Evolutionary conservation across 2,888 invertebrate genomes (phyloP).

Genomic region (Stegana nigrithorax): DNA sequence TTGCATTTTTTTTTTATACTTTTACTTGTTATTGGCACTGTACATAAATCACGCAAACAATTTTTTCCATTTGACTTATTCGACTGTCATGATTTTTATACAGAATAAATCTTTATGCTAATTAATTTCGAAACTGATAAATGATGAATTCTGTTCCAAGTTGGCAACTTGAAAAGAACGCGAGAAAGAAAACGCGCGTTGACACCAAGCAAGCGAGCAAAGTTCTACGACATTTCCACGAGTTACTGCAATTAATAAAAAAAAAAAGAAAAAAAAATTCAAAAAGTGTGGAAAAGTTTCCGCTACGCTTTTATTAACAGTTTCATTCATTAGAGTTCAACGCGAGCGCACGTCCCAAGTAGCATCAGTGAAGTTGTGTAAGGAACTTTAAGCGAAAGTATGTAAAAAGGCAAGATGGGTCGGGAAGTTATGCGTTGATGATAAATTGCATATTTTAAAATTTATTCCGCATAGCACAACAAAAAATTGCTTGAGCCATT

Average conservation of each 20-base stretch:
- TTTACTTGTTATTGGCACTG: background rate
- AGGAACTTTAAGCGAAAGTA: background rate
- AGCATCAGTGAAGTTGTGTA: background rate
- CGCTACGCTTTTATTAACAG: background rate
- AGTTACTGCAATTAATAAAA: too few relatives aligned
- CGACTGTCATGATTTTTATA: constrained; percentile 33
- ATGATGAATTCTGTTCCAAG: constrained; percentile 38
- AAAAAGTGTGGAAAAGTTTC: background rate
- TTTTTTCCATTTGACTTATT: constrained; percentile 3
- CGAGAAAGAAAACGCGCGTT: too few relatives aligned
- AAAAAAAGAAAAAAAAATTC: background rate
- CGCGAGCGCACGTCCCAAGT: background rate
- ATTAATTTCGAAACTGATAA: constrained; percentile 50
- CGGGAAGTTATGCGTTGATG: constrained; percentile 29
- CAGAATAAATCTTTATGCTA: constrained; percentile 50
- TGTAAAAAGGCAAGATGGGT: background rate
- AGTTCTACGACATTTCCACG: too few relatives aligned
- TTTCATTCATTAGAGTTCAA: constrained; percentile 12
- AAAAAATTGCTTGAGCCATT: background rate
- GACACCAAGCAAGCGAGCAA: too few relatives aligned
- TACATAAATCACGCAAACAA: constrained; percentile 5
- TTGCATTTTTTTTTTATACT: background rate
- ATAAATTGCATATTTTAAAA: constrained; percentile 50
- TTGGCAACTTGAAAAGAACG: background rate
- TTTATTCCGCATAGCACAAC: too few relatives aligned